Evolutionary conservation across 2,888 invertebrate species (phyloP).

Genomic region (Herminia tarsipennalis): DNA sequence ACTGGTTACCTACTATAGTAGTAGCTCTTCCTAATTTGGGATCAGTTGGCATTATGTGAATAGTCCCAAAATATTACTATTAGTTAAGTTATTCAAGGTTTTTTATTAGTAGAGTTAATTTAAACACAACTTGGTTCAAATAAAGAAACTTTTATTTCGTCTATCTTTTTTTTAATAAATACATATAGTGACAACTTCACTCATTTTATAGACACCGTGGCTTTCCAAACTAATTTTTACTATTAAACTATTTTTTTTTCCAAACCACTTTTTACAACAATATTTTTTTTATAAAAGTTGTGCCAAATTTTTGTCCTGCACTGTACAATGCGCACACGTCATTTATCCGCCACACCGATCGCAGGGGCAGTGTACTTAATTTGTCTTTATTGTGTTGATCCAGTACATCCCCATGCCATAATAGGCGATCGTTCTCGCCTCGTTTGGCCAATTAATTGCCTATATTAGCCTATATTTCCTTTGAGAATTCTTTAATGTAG

Average conservation of each 20-base stretch:
- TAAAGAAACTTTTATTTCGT: too few species aligned
- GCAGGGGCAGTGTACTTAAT: conserved; percentile 63
- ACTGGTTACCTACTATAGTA: too few species aligned
- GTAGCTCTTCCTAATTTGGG: too few species aligned
- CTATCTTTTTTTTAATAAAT: too few species aligned
- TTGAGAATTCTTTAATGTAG: conserved; percentile 50
- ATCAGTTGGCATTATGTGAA: too few species aligned
- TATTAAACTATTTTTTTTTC: neutral
- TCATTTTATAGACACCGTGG: too few species aligned
- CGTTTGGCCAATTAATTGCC: conserved; percentile 71
- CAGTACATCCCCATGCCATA: conserved; percentile 41
- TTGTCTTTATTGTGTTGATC: conserved; percentile 66
- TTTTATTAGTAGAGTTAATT: too few species aligned
- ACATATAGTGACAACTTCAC: too few species aligned
- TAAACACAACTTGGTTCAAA: too few species aligned
- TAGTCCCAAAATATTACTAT: too few species aligned
- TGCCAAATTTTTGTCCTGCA: conserved; percentile 19
- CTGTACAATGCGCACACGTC: conserved; percentile 50
- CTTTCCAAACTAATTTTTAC: too few species aligned
- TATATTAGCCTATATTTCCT: conserved; percentile 65
- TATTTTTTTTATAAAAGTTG: neutral
- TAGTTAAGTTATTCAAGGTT: too few species aligned
- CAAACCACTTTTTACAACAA: neutral
- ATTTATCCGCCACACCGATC: conserved; percentile 57
- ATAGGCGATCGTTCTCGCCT: conserved; percentile 57